A percentile compares a stretch with the other conserved stretches of the same genome.
phyloP scores from a whole-genome alignment of 2,113 vertebrate genomes.

The Phylloscopus whistleri region DNA sequence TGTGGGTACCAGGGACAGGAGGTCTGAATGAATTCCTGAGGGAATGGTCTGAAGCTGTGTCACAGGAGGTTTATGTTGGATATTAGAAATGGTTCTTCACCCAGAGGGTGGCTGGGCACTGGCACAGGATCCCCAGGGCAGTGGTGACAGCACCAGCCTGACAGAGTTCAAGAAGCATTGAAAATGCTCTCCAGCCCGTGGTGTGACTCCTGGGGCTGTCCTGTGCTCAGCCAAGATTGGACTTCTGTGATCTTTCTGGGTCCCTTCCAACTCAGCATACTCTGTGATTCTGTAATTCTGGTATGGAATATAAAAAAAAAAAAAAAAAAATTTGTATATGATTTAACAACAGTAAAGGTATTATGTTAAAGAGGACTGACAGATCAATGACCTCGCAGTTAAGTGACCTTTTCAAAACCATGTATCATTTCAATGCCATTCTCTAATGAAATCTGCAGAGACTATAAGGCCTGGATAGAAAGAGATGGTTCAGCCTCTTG shows the following conservation, averaged over 20 bases:
- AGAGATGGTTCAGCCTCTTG: neutral
- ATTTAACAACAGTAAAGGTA: neutral
- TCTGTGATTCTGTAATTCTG: neutral
- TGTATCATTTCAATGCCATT: neutral
- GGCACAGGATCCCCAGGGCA: neutral
- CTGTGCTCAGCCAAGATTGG: accelerated
- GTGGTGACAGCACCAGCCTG: neutral
- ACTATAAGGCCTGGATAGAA: neutral
- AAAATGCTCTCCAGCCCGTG: neutral
- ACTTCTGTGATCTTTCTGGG: neutral
- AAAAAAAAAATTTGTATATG: neutral
- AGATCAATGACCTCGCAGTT: neutral
- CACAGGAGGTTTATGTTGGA: neutral
- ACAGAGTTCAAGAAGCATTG: neutral
- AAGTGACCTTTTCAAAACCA: neutral
- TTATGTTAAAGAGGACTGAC: neutral
- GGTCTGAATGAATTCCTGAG: no score
- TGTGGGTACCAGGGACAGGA: neutral
- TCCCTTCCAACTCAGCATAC: neutral
- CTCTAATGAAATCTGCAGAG: neutral
- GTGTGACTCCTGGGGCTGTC: neutral
- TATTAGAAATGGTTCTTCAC: neutral
- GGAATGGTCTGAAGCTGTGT: neutral
- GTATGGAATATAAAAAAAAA: neutral
- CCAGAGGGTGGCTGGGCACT: neutral